These are phyloP conservation scores for Anoplolepis gracilipes DNA, from an alignment of 1,140 invertebrate genomes.

Conservation along the genomic window DNA sequence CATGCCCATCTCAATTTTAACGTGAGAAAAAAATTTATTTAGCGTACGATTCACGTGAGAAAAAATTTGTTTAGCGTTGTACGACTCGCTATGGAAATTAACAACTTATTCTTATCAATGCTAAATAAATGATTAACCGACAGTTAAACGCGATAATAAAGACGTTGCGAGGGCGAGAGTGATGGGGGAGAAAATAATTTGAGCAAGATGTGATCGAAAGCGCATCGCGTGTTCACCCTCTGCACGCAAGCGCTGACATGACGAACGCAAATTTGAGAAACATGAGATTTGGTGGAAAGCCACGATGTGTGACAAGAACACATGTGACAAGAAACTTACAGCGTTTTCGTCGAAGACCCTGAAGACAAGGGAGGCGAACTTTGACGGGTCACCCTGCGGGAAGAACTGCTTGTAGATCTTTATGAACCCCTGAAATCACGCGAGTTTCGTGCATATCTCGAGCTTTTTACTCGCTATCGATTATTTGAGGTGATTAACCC, in stretches of 20 bases:
- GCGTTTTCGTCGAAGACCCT: slow-evolving; percentile 99
- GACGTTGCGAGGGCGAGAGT: not conserved
- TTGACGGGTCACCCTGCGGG: slow-evolving; percentile 98
- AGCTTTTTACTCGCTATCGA: slow-evolving; percentile 40
- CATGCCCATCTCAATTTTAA: not conserved
- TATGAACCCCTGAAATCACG: slow-evolving; percentile 95
- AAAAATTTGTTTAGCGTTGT: not conserved
- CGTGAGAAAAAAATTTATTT: too few relatives aligned
- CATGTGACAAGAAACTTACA: slow-evolving; percentile 88
- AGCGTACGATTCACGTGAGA: too few relatives aligned
- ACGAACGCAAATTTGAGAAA: not conserved
- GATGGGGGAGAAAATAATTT: slow-evolving; percentile 12
- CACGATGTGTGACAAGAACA: not conserved
- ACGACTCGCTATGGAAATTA: slow-evolving; percentile 9
- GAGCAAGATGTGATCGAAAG: not conserved
- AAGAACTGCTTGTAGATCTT: slow-evolving; percentile 99
- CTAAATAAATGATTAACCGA: not conserved
- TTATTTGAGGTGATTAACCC: slow-evolving; percentile 48
- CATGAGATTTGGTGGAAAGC: not conserved
- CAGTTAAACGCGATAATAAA: slow-evolving; percentile 33
- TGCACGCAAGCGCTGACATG: slow-evolving; percentile 19
- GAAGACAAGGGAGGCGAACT: slow-evolving; percentile 98
- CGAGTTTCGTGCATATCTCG: slow-evolving; percentile 36
- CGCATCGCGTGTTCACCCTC: slow-evolving; percentile 17
- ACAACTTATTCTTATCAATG: slow-evolving; percentile 4